Conservation (phyloP, 2,797 vertebrate genomes). For the Myotis daubentonii region DNA sequence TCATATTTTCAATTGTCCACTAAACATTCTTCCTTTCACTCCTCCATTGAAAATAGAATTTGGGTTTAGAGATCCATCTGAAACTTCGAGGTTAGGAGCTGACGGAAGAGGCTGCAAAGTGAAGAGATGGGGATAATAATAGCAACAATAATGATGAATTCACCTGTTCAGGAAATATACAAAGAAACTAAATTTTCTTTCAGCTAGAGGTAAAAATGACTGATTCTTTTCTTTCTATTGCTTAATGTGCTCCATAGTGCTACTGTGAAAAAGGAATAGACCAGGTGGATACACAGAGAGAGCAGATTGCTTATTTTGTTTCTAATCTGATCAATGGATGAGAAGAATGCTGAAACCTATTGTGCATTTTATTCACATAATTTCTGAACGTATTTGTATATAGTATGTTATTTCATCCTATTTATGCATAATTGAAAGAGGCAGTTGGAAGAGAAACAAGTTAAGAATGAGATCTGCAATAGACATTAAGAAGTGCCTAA, state of each 20-base stretch:
- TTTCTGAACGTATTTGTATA: slow-evolving; percentile 59
- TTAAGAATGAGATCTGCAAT: slow-evolving; percentile 43
- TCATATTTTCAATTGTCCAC: neutral
- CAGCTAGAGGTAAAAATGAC: neutral
- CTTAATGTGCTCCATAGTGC: neutral
- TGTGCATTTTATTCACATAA: slow-evolving; percentile 41
- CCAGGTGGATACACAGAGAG: neutral
- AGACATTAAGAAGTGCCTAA: slow-evolving; percentile 53
- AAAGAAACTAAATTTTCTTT: slow-evolving; percentile 33
- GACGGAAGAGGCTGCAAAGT: neutral
- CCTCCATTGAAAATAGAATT: slow-evolving; percentile 4
- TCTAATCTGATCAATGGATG: slow-evolving; percentile 20
- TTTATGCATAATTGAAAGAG: slow-evolving; percentile 66
- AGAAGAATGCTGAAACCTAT: slow-evolving; percentile 9
- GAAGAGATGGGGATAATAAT: neutral
- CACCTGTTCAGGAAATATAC: slow-evolving; percentile 32
- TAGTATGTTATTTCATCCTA: slow-evolving; percentile 60
- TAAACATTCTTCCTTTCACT: neutral
- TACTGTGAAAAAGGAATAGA: neutral
- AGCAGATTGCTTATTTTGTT: slow-evolving; percentile 38
- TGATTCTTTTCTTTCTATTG: slow-evolving; percentile 40
- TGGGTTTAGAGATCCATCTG: neutral
- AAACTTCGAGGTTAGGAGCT: neutral
- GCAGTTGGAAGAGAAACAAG: slow-evolving; percentile 62
- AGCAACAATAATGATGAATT: neutral